phyloP scores from a whole-genome alignment of 2,888 invertebrate genomes.

The Dolomedes plantarius region DNA sequence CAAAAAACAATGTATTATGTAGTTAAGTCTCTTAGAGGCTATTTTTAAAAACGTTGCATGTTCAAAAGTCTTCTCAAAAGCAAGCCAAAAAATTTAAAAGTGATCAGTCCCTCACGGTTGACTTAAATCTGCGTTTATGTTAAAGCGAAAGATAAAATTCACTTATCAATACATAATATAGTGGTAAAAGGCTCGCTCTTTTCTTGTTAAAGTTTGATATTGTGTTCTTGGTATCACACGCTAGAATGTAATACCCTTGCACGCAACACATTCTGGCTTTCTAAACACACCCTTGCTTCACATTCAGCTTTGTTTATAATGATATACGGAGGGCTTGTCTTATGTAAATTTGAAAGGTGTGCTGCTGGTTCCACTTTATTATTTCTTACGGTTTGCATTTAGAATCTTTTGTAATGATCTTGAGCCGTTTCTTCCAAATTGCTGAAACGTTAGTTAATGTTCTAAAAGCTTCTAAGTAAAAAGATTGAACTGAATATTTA shows the following conservation, averaged over 20 bases:
- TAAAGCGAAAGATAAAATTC: neutral
- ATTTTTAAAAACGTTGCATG: too few species aligned
- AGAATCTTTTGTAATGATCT: neutral
- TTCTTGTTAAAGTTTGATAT: constrained; percentile 3
- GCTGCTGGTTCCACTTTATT: neutral
- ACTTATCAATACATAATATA: neutral
- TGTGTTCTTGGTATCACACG: constrained; percentile 30
- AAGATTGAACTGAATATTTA: too few species aligned
- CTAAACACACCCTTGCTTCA: constrained; percentile 3
- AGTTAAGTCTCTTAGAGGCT: too few species aligned
- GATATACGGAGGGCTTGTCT: constrained; percentile 16
- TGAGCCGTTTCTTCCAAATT: neutral
- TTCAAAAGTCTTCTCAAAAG: too few species aligned
- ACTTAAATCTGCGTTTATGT: neutral
- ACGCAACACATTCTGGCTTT: constrained; percentile 21
- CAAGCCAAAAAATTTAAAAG: too few species aligned
- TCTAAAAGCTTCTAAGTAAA: too few species aligned
- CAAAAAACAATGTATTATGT: too few species aligned
- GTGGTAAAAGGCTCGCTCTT: neutral
- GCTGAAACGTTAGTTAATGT: too few species aligned
- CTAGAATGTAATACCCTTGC: constrained; percentile 4
- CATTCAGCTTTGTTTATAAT: constrained; percentile 26
- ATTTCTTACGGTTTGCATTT: neutral
- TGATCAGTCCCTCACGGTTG: too few species aligned
- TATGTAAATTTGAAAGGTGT: constrained; percentile 23